Base-by-base conservation (phyloP, 1,140 invertebrate genomes). In the Drosophila sp. region DNA sequence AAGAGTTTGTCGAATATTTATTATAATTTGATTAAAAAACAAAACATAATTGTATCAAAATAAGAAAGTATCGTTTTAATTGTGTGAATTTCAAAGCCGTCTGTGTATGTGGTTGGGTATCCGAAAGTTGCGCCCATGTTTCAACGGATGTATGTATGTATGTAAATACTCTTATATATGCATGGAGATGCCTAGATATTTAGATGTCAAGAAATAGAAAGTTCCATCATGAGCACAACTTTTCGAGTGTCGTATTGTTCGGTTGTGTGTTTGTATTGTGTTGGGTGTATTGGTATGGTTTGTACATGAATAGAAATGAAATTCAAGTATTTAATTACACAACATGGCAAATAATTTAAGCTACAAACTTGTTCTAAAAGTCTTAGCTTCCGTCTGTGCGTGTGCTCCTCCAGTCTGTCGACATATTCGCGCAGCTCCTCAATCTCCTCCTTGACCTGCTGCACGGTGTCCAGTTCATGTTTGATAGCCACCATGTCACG, bases 401-500 rank as follows among this genome's bases (percentile, higher is more conserved):
- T 96, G 92, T 97, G 96, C 92, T 97, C 96, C 93, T 97, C 97
- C 63, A 98, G 94, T 78, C 97, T 94, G 92, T 97, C 97, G 65
- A 98, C 96, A 92, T 97, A 97, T 92, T 97, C 97, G 71, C 97
- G 93, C 91, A 98, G 93, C 92, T 97, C 97, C 92, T 98, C 97
- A 83, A 98, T 97, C 93, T 98, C 97, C 91, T 98, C 97, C 91
- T 97, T 97, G 76, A 97, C 97, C 92, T 97, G 96, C 93, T 98
- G 97, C 76, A 98, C 96, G 27, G 96, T 96, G 93, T 97, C 97
- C 91, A 98, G 93, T 92, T 98, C 97, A 84, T 97, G 96, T 93
- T 97, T 97, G 93, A 98, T 97, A 87, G 96, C 96, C 64, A 97
- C 96, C 96, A 98, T 97, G 92, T 98, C 97, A 74, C 97, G 94